Conservation (phyloP, 2,113 vertebrate species). For the Lucifuga dentata region DNA sequence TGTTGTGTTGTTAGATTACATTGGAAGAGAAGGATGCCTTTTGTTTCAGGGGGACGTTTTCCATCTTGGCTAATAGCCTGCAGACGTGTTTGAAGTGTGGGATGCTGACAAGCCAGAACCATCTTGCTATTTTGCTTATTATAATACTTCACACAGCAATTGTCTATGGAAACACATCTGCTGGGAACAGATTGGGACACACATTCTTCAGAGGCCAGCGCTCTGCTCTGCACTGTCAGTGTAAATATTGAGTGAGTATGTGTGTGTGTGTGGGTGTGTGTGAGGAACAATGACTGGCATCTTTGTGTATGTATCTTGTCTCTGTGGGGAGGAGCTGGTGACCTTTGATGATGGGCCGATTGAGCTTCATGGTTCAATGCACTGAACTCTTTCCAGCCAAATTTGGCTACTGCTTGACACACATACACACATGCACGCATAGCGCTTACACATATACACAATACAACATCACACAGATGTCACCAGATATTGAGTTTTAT, state of each 20-base stretch:
- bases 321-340: constrained; percentile 72
- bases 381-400: constrained; percentile 37
- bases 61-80: constrained; percentile 78
- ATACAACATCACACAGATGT: constrained; percentile 25
- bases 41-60: constrained; percentile 75
- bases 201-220: constrained; percentile 65
- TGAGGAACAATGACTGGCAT: constrained; percentile 67
- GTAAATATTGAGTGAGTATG: constrained; percentile 60
- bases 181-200: constrained; percentile 78
- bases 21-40: constrained; percentile 55
- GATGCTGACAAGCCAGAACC: constrained; percentile 73
- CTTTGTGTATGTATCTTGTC: constrained; percentile 72
- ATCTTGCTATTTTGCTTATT: constrained; percentile 78
- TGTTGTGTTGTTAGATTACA: constrained; percentile 62
- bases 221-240: constrained; percentile 57
- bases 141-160: constrained; percentile 78
- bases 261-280: constrained; percentile 15
- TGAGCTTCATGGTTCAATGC: constrained; percentile 67
- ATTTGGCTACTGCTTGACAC: constrained; percentile 32
- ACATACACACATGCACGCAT: not conserved
- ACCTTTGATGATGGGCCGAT: constrained; percentile 78
- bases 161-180: constrained; percentile 80
- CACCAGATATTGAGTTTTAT: not conserved
- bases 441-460: constrained; percentile 29
- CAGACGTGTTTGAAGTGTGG: constrained; percentile 71